Base-by-base conservation (phyloP, 2,797 vertebrate species). In the Presbytis comata region DNA sequence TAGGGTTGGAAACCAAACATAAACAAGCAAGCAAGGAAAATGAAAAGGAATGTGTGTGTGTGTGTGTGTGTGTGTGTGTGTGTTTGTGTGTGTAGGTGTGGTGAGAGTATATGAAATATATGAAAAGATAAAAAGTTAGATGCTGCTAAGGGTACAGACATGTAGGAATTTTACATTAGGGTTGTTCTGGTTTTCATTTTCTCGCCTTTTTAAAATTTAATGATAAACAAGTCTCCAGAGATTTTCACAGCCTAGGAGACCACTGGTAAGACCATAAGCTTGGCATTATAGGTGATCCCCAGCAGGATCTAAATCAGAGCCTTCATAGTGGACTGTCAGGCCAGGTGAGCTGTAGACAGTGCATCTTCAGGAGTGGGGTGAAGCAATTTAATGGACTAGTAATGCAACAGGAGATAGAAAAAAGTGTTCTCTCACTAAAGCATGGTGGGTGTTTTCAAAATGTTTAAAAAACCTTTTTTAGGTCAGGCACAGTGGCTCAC, bases 201-300 rank as follows among this genome's bases (percentile, higher is more conserved):
- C 81, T 76, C 67, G 33, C 28, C 44, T 70, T 85, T 26, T 64
- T 44, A 50, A 81, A 46, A 85, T 79, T 36, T 92, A 91, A 67
- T 72, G 67, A 46, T 57, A 74, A 96, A 74, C 53, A 46, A 82
- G 86, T 93, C 80, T 88, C 96, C 83, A 92, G 85, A 98, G 91
- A 67, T 96, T 97, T 98, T 95, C 94, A 83, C 82, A 97, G 95
- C 96, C 96, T 98, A 96, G 26, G 92, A 97, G 92, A 92, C n/a
- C 94, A 80, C 80, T 97, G 88, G 89, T 26, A 48, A 96, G 70
- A 93, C 93, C 88, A 97, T 48, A 95, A 97, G 95, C 95, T 50
- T 93, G 92, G 36, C 89, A 14, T 50, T 92, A 91, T 89, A 59
- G 96, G 95, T 96, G 67, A 89, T 46, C 36, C 36, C 86, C 70